Evolutionary conservation across 2,797 vertebrate species (phyloP), one percentile per base, ranked within the genome.

Genomic region (Luscinia megarhynchos): DNA sequence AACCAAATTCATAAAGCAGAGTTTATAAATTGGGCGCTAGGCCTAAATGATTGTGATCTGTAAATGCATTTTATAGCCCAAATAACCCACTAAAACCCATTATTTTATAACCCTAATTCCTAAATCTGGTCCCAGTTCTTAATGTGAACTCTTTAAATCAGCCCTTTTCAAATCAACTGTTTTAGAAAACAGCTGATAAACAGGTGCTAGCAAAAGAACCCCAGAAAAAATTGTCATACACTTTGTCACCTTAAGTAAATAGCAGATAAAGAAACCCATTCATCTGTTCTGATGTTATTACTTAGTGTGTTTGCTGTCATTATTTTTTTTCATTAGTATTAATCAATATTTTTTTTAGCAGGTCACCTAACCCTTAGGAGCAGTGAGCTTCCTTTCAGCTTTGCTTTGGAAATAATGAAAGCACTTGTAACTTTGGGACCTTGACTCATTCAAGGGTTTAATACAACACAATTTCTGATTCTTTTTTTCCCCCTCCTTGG

Each of bases 351-450:
- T 78, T 78, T 73, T 96, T 95, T 82, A 92, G 75, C 5, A 64
- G 54, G 43, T 68, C 85, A 89, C 18, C 34, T 67, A 51, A 73
- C 61, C 15, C 24, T 51, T 67, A 77, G 55, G 84, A 95, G 48
- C 36, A 76, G 20, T 34, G 36, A 94, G 77, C 51, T 84, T 80
- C 73, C 80, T 75, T 92, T 76, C 54, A 88, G 53, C 90, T 29
- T 1, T 61, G 41, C 50, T 94, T 70, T 10, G 40, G 95, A 97
- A 97, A 95, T 81, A 94, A 90, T 90, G 69, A 96, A 93, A 94
- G 36, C 12, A 4, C 69, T 91, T 93, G 34, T 74, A 90, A 84
- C 46, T 87, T 72, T 62, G 96, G 94, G 94, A 93, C 79, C 67
- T 89, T 91, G 73, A 38, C 83, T 90, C 88, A 80, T 85, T 87